These are phyloP conservation scores for Apis florea DNA, from an alignment of 1,140 invertebrate genomes.

Conservation along the genomic window DNA sequence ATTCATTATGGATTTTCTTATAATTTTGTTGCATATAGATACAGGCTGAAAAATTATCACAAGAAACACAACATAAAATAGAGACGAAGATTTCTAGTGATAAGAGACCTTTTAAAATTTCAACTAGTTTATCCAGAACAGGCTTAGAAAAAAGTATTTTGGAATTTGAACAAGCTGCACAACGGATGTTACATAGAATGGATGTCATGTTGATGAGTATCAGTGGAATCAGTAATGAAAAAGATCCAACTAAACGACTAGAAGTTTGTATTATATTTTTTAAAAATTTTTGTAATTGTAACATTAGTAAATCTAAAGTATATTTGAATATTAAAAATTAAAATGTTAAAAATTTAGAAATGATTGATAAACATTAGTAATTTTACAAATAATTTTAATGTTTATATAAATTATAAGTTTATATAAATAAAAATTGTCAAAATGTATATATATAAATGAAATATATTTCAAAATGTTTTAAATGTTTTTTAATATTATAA, in stretches of 20 bases:
- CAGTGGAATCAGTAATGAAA: conserved; percentile 84
- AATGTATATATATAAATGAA: too few relatives aligned
- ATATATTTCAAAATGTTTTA: too few relatives aligned
- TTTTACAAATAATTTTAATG: too few relatives aligned
- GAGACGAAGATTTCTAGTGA: conserved; percentile 36
- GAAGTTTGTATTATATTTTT: conserved; percentile 79
- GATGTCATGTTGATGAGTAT: conserved; percentile 86
- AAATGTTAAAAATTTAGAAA: too few relatives aligned
- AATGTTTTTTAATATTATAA: too few relatives aligned
- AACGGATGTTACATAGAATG: conserved; percentile 85
- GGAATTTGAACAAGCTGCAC: conserved; percentile 82
- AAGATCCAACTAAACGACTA: conserved; percentile 83
- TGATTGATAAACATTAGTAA: too few relatives aligned
- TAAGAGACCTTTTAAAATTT: conserved; percentile 43
- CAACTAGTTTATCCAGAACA: conserved; percentile 68
- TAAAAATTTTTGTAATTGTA: background rate
- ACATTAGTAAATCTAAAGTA: background rate
- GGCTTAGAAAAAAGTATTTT: conserved; percentile 78
- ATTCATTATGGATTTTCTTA: background rate
- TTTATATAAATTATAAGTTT: too few relatives aligned
- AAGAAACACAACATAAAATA: conserved; percentile 41
- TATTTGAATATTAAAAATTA: too few relatives aligned
- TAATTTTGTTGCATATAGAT: conserved; percentile 52
- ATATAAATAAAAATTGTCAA: too few relatives aligned
- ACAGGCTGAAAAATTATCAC: conserved; percentile 47